A percentile compares a stretch with the other conserved stretches of the same genome.
phyloP scores from a whole-genome alignment of 2,797 vertebrate species.

The Syngnathus rostellatus region DNA sequence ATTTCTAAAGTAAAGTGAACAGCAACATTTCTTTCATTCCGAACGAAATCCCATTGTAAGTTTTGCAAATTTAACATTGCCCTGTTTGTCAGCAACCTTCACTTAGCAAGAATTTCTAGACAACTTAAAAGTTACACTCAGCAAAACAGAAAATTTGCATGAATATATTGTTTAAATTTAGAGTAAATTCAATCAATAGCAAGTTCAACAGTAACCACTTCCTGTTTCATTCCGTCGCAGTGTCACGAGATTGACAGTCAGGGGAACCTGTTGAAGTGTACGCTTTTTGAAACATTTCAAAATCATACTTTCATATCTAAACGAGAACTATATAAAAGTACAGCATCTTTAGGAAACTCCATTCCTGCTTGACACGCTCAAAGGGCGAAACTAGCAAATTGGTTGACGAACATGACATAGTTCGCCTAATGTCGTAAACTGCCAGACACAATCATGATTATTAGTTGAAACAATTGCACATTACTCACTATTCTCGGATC shows the following conservation, averaged over 20 bases:
- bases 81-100: too few relatives aligned
- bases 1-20: not conserved
- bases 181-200: not conserved
- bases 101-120: not conserved
- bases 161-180: not conserved
- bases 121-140: fast-evolving
- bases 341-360: not conserved
- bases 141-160: not conserved
- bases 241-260: not conserved
- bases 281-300: not conserved
- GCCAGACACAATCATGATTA: not conserved
- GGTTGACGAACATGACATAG: not conserved
- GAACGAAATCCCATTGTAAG: not conserved
- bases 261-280: not conserved
- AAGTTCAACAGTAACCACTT: not conserved
- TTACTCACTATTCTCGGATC: constrained; percentile 73
- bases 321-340: not conserved
- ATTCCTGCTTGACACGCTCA: not conserved
- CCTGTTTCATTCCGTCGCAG: not conserved
- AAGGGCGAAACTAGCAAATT: not conserved
- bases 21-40: too few relatives aligned
- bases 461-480: not conserved
- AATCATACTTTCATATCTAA: not conserved
- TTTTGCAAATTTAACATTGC: not conserved
- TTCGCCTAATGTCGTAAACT: not conserved